Percentiles rank a stretch among this genome's conserved stretches.
These are phyloP conservation scores for Cephus runcator DNA, from an alignment of 2,888 invertebrate species.

Conservation along the genomic window DNA sequence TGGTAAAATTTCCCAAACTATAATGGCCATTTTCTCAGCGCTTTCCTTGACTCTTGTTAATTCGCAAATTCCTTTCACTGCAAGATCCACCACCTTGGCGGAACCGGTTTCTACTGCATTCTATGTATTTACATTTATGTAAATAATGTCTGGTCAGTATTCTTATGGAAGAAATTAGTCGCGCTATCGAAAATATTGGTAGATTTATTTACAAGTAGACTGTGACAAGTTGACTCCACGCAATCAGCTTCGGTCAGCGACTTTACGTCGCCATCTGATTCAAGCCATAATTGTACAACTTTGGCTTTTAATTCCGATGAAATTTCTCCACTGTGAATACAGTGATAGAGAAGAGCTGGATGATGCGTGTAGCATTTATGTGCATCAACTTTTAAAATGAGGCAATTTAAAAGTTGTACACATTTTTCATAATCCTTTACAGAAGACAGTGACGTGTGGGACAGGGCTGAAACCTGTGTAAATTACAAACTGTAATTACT, in stretches of 20 bases:
- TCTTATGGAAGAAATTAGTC: neutral
- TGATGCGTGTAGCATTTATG: conserved; percentile 43
- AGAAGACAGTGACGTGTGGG: conserved; percentile 20
- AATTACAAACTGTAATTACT: neutral
- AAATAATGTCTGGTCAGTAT: neutral
- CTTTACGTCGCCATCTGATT: conserved; percentile 33
- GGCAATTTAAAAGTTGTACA: conserved; percentile 20
- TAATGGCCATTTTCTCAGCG: conserved; percentile 25
- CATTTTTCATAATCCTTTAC: conserved; percentile 24
- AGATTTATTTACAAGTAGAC: conserved; percentile 26
- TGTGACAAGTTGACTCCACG: conserved; percentile 24
- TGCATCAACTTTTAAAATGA: conserved; percentile 26
- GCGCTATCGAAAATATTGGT: neutral
- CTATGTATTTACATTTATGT: neutral
- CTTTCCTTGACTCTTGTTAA: conserved; percentile 21
- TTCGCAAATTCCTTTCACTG: conserved; percentile 31
- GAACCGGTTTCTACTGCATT: conserved; percentile 13
- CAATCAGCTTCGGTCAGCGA: conserved; percentile 18
- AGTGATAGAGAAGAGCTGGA: conserved; percentile 34
- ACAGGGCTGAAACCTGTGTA: conserved; percentile 25
- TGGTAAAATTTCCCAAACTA: conserved; percentile 37
- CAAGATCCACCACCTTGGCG: conserved; percentile 5
- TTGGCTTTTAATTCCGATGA: conserved; percentile 26
- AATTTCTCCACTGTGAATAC: conserved; percentile 27
- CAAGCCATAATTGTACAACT: conserved; percentile 43